Base-by-base conservation (phyloP, 37 sponge, comb jelly and placozoan species). In the Halichondria panicea region DNA sequence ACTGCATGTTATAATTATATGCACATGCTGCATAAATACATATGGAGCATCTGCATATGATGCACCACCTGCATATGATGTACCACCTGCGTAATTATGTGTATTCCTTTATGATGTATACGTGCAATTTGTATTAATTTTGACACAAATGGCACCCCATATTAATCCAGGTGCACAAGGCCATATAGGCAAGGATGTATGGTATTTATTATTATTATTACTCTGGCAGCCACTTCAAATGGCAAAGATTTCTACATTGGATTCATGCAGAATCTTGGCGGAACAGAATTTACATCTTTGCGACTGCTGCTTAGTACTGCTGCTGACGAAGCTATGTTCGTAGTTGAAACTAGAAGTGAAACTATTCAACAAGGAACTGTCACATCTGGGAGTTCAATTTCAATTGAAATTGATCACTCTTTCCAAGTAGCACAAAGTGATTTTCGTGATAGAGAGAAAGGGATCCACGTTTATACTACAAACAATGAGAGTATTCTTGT, bases 191-290 rank as follows among this genome's bases (percentile, higher is more conserved):
- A n/a, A n/a, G n/a, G n/a, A n/a, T n/a, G n/a, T n/a, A n/a, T n/a
- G n/a, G n/a, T n/a, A n/a, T n/a, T n/a, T n/a, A n/a, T n/a, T n/a
- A n/a, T n/a, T n/a, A n/a, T n/a, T n/a, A n/a, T n/a, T n/a, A n/a
- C n/a, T n/a, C n/a, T n/a, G n/a, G n/a, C 42, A 65, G 66, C 39
- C 8, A 65, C 40, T n/a, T 34, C 39, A 9, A 36, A 65, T 65
- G 66, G 66, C 9, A 34, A 18, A 8, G 66, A 65, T 34, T 65
- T 65, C 40, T 65, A 65, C 42, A 34, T 65, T 65, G 66, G 66
- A 39, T 65, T 65, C 40, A 65, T 65, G 66, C 9, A n/a, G 18
- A 65, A 65, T 40, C 36, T 39, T 39, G 42, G 42, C 9, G 66
- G 66, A n/a, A 4, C 12, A 12, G 9, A 36, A 65, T 38, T 65